These are phyloP conservation scores for Plebejus argus DNA, from an alignment of 2,888 invertebrate genomes.

Conservation along the genomic window DNA sequence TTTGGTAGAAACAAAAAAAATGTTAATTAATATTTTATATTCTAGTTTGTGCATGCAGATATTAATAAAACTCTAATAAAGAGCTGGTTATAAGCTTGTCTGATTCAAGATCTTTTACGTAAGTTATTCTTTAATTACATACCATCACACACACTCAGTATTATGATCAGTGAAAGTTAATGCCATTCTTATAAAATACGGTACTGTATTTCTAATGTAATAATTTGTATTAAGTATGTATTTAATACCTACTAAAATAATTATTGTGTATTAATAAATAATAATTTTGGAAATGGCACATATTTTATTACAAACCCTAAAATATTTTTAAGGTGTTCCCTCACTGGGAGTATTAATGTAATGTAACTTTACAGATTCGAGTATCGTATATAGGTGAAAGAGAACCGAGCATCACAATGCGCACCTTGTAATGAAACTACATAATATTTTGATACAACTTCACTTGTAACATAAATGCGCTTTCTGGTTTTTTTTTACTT, in stretches of 20 bases:
- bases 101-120: neutral
- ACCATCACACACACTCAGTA: conserved; percentile 38
- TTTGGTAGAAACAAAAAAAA: too few relatives aligned
- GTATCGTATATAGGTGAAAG: too few relatives aligned
- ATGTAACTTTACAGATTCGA: too few relatives aligned
- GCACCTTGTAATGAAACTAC: too few relatives aligned
- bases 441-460: too few relatives aligned
- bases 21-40: neutral
- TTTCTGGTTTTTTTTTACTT: too few relatives aligned
- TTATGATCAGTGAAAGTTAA: conserved; percentile 38
- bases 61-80: neutral
- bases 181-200: conserved; percentile 36
- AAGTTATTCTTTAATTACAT: conserved; percentile 24
- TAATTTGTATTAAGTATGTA: conserved; percentile 44
- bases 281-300: conserved; percentile 40
- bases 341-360: too few relatives aligned
- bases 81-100: neutral
- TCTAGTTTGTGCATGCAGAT: neutral
- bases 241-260: conserved; percentile 66
- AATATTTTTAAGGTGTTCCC: neutral
- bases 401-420: too few relatives aligned
- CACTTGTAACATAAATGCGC: too few relatives aligned
- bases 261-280: conserved; percentile 41
- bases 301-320: conserved; percentile 34
- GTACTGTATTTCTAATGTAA: conserved; percentile 37